Conservation (phyloP, 2,888 invertebrate species). For the Torymus auratus region DNA sequence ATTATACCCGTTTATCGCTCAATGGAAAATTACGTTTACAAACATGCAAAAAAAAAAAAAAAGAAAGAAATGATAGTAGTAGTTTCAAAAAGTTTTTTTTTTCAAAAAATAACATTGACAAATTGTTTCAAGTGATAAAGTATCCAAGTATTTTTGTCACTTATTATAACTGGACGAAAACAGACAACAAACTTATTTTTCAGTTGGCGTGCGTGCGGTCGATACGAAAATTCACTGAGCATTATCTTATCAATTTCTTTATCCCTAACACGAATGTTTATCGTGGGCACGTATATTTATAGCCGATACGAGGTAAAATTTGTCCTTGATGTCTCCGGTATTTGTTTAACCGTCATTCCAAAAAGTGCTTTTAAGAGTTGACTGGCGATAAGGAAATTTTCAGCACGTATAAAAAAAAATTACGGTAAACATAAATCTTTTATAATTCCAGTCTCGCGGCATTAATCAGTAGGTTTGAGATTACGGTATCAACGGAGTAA, state of each 20-base stretch:
- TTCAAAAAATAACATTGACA: neutral
- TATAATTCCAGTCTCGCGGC: too few species aligned
- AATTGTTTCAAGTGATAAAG: neutral
- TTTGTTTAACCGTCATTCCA: slow-evolving; percentile 12
- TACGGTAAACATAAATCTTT: too few species aligned
- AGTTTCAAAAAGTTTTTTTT: neutral
- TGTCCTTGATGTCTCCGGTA: slow-evolving; percentile 17
- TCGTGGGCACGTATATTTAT: slow-evolving; percentile 11
- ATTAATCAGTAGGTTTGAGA: too few species aligned
- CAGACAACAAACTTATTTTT: slow-evolving; percentile 30
- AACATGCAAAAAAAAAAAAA: too few species aligned
- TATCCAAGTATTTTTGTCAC: neutral
- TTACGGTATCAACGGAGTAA: too few species aligned
- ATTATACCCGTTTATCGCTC: too few species aligned
- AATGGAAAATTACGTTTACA: too few species aligned
- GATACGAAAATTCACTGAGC: slow-evolving; percentile 37
- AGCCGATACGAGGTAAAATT: slow-evolving; percentile 15
- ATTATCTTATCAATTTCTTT: slow-evolving; percentile 43
- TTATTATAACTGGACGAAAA: slow-evolving; percentile 5
- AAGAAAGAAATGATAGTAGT: too few species aligned
- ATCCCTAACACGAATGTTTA: slow-evolving; percentile 24
- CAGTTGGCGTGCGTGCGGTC: neutral
- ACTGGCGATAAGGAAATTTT: neutral
- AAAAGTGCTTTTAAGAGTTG: slow-evolving; percentile 4
- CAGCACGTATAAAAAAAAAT: too few species aligned